Conservation (phyloP, 2,888 invertebrate genomes). For the Pyrochroa serraticornis region DNA sequence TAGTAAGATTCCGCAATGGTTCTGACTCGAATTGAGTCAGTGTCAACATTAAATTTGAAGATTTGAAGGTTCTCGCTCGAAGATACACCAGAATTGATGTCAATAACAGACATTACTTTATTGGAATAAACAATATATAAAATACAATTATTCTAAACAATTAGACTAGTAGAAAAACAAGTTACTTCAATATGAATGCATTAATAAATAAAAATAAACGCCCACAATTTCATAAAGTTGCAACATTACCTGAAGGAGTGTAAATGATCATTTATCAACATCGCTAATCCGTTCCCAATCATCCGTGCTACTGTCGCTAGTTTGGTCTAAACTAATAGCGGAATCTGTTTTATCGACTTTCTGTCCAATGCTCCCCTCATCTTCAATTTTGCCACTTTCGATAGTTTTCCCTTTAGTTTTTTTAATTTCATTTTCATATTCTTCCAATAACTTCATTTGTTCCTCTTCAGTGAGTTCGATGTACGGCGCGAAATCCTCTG, state of each 20-base stretch:
- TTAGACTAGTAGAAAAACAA: constrained; percentile 30
- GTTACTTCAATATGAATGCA: constrained; percentile 12
- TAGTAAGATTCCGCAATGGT: too few species aligned
- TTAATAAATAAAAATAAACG: constrained; percentile 21
- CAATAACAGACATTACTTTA: constrained; percentile 19
- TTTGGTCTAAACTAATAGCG: constrained; percentile 45
- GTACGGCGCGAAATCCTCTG: constrained; percentile 70
- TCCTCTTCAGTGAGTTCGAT: constrained; percentile 75
- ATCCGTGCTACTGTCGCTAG: constrained; percentile 54
- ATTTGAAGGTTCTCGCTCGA: too few species aligned
- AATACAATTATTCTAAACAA: constrained; percentile 25
- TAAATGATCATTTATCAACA: constrained; percentile 42
- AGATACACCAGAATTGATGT: too few species aligned
- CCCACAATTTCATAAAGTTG: constrained; percentile 19
- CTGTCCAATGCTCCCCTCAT: constrained; percentile 5
- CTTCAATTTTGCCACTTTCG: constrained; percentile 4
- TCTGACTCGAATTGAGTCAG: too few species aligned
- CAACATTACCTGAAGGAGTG: constrained; percentile 13
- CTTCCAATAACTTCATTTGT: constrained; percentile 69
- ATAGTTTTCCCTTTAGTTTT: constrained; percentile 19
- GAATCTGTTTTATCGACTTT: constrained; percentile 44
- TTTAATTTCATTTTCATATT: constrained; percentile 69
- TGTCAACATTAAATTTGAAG: too few species aligned
- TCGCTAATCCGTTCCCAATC: constrained; percentile 59
- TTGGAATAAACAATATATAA: constrained; percentile 30